Percentiles rank a stretch among this genome's conserved stretches.
Conservation (phyloP, 2,797 vertebrate species). For the Epinephelus awoara region DNA sequence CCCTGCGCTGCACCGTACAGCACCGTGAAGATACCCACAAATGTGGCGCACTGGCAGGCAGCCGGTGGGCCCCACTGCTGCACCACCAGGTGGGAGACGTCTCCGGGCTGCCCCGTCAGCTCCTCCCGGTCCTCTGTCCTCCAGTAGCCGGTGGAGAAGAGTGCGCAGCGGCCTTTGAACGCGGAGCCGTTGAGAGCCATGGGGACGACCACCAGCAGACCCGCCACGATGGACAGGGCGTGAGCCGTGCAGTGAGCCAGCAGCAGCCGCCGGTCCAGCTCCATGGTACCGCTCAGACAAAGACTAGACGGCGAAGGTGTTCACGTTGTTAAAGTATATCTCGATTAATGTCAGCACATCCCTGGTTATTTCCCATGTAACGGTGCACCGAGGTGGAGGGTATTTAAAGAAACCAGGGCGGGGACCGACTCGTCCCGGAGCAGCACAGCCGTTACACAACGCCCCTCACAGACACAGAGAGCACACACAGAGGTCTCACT, state of each 20-base stretch:
- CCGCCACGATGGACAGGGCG: constrained; percentile 81
- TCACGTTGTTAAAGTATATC: accelerated
- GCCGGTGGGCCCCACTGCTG: constrained; percentile 87
- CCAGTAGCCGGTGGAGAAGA: constrained; percentile 87
- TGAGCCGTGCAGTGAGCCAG: constrained; percentile 85
- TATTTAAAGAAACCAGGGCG: constrained; percentile 57
- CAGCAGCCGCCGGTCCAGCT: constrained; percentile 85
- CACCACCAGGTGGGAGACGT: constrained; percentile 79
- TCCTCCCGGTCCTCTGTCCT: constrained; percentile 72
- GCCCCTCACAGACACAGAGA: not conserved
- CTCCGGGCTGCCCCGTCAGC: constrained; percentile 50
- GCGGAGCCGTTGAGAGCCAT: constrained; percentile 88
- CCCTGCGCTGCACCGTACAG: constrained; percentile 88
- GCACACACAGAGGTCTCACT: constrained; percentile 45
- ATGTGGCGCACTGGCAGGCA: constrained; percentile 87
- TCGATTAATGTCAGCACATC: not conserved
- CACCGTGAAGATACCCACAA: constrained; percentile 88
- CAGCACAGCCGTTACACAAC: constrained; percentile 38
- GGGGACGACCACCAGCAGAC: constrained; percentile 86
- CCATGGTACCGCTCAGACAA: constrained; percentile 68
- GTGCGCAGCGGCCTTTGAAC: constrained; percentile 88
- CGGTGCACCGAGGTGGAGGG: not conserved
- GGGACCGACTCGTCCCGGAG: not conserved
- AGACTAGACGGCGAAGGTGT: not conserved
- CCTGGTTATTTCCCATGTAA: not conserved